These are phyloP conservation scores for Enoplolaimus lenunculus DNA, from an alignment of 2,888 invertebrate genomes.

Conservation along the genomic window DNA sequence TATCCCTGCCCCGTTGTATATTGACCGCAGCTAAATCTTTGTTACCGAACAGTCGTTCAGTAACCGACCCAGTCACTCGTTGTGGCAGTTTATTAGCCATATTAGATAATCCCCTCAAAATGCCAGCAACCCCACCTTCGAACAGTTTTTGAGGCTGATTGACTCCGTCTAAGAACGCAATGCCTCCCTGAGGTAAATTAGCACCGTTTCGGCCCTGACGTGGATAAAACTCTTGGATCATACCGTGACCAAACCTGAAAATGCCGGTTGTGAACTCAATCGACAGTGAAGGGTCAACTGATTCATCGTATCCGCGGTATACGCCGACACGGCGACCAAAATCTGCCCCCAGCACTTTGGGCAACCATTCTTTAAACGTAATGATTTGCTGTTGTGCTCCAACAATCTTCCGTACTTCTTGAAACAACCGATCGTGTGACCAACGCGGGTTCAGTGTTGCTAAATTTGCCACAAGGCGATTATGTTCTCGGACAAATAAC, in stretches of 20 bases:
- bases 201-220: slow-evolving; percentile 65
- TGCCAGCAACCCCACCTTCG: slow-evolving; percentile 89
- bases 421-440: slow-evolving; percentile 29
- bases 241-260: slow-evolving; percentile 20
- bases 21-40: slow-evolving; percentile 83
- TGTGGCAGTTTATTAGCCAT: slow-evolving; percentile 44
- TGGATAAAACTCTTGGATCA: slow-evolving; percentile 50
- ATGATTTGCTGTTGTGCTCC: slow-evolving; percentile 9
- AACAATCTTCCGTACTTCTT: slow-evolving; percentile 13
- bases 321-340: neutral
- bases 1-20: slow-evolving; percentile 53
- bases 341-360: slow-evolving; percentile 14
- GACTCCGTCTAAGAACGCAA: slow-evolving; percentile 46
- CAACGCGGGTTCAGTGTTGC: slow-evolving; percentile 29
- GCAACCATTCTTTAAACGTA: slow-evolving; percentile 14
- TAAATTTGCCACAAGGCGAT: slow-evolving; percentile 19
- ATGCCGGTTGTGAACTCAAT: slow-evolving; percentile 2
- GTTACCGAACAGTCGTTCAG: slow-evolving; percentile 62
- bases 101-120: slow-evolving; percentile 51
- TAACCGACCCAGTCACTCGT: slow-evolving; percentile 78
- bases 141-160: slow-evolving; percentile 66
- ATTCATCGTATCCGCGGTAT: slow-evolving; percentile 3
- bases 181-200: slow-evolving; percentile 67
- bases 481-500: slow-evolving; percentile 24
- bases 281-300: slow-evolving; percentile 9